Conservation (phyloP, 2,888 invertebrate species). For the Drosophila eohydei region DNA sequence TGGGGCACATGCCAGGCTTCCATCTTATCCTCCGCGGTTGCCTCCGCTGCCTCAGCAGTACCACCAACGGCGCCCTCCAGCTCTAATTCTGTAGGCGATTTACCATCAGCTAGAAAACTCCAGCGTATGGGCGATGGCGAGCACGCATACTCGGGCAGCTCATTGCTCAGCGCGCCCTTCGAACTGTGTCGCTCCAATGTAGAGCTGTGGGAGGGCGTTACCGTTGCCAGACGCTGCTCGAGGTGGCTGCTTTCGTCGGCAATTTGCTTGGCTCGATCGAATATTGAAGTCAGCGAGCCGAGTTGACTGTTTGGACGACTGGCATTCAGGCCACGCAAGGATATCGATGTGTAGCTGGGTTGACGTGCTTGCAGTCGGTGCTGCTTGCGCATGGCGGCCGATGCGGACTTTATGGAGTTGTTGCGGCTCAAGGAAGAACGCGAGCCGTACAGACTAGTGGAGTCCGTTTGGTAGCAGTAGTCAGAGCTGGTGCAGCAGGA, state of each 20-base stretch:
- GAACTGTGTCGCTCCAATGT: conserved; percentile 83
- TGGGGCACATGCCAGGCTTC: conserved; percentile 73
- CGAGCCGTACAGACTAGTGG: conserved; percentile 84
- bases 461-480: conserved; percentile 85
- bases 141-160: conserved; percentile 84
- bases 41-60: conserved; percentile 4
- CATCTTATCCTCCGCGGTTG: conserved; percentile 51
- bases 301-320: conserved; percentile 82
- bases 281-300: conserved; percentile 84
- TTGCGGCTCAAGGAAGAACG: conserved; percentile 84
- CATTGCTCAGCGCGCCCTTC: conserved; percentile 82
- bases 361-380: conserved; percentile 81
- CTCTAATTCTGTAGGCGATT: conserved; percentile 79
- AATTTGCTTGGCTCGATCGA: conserved; percentile 82
- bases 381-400: conserved; percentile 81
- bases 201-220: conserved; percentile 66
- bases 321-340: conserved; percentile 82
- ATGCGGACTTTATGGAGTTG: conserved; percentile 84
- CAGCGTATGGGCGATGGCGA: conserved; percentile 85
- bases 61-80: conserved; percentile 70
- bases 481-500: conserved; percentile 85
- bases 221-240: conserved; percentile 19
- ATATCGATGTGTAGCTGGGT: conserved; percentile 84
- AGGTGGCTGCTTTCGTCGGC: conserved; percentile 44
- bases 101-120: conserved; percentile 84